These are phyloP conservation scores for Perca fluviatilis DNA, from an alignment of 2,113 vertebrate species.

Conservation along the genomic window DNA sequence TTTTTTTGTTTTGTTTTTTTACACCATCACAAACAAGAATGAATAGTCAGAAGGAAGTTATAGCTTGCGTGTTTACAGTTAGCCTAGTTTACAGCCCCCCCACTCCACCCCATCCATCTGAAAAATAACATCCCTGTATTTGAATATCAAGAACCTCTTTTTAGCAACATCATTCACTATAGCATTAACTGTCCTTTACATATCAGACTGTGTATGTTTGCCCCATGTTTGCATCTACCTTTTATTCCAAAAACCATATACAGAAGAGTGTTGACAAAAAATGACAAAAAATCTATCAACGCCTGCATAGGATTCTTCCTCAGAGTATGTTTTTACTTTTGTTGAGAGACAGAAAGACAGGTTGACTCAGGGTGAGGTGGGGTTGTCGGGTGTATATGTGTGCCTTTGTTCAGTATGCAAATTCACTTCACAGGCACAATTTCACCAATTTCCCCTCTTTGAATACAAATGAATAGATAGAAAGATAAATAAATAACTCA, in stretches of 20 bases:
- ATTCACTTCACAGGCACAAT: constrained; percentile 63
- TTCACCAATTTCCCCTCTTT: constrained; percentile 55
- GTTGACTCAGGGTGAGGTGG: constrained; percentile 50
- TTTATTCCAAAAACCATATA: not conserved
- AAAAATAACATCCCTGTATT: not conserved
- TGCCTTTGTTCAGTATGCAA: constrained; percentile 54
- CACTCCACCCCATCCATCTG: too few relatives aligned
- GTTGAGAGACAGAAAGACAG: constrained; percentile 28
- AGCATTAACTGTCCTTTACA: too few relatives aligned
- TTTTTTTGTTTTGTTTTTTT: too few relatives aligned
- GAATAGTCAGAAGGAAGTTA: too few relatives aligned
- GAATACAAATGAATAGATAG: constrained; percentile 72
- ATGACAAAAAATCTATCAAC: not conserved
- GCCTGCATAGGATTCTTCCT: not conserved
- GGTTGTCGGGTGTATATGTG: constrained; percentile 44
- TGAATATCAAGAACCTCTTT: not conserved
- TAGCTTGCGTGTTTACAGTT: too few relatives aligned
- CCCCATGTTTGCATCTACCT: not conserved
- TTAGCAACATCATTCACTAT: not conserved
- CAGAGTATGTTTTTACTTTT: constrained; percentile 18
- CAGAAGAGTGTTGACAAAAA: not conserved
- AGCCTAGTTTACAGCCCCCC: too few relatives aligned
- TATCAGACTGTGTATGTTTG: not conserved
- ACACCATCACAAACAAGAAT: too few relatives aligned
- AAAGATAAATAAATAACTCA: constrained; percentile 77